Base-by-base conservation (phyloP, 2,888 invertebrate species). In the Agrilus mali region DNA sequence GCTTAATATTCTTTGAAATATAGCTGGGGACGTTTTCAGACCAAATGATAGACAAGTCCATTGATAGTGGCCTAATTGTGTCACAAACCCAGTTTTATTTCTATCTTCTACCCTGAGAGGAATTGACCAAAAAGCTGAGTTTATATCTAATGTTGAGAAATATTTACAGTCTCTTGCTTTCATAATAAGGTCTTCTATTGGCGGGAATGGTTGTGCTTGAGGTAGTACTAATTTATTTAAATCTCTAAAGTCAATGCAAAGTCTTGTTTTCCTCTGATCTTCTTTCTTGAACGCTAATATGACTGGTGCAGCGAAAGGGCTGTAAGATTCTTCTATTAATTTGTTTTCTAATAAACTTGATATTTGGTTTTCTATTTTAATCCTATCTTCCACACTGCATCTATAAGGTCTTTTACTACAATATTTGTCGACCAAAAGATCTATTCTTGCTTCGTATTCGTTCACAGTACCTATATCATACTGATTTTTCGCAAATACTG, bases 111-210 rank as follows among this genome's bases (percentile, higher is more conserved):
- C 48, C 44, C 49, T 40, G 36, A 60, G 38, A 2, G 60, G 59
- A 6, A 62, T 61, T 14, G 59, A 58, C 60, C 62, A 63, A 49
- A 64, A 64, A 31, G 60, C 63, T 8, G 59, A 60, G 44, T 62
- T 63, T 42, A 61, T 56, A 35, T 63, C 61, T 0, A 63, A 32
- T 4, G 53, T 58, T 13, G 59, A 45, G 43, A 59, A 62, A 49
- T 47, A 60, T 36, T 55, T 55, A 38, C 59, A 62, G 40, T 61
- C 55, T 48, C 52, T 50, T 5, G 59, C 58, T 42, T 56, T 59
- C 36, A 52, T 35, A 41, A 60, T 52, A 42, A 61, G 41, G 39
- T 60, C 60, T n/a, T 59, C 58, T 38, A 60, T 60, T 6, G 57
- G 36, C 17, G 59, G 60, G 40, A 60, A 59, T 7, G 57, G 58